Conservation (phyloP, 2,113 vertebrate species). For the Heterocephalus glaber region DNA sequence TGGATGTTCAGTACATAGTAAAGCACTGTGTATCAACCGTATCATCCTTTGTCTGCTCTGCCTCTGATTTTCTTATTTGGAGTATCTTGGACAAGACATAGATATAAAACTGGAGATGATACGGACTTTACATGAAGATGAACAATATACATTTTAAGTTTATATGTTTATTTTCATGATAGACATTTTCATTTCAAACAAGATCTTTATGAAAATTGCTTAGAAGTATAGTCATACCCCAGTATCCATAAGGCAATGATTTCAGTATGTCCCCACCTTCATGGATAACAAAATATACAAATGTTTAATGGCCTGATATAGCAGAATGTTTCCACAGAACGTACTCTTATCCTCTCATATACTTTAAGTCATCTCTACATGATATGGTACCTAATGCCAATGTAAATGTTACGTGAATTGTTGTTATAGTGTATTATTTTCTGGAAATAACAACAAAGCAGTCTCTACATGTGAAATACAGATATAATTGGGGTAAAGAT, state of each 20-base stretch:
- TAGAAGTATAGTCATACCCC: background rate
- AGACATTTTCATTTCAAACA: background rate
- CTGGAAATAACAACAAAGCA: background rate
- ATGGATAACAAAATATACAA: background rate
- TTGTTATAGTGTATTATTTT: background rate
- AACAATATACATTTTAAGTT: background rate
- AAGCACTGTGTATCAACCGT: background rate
- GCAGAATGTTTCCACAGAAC: background rate
- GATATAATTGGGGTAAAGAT: background rate
- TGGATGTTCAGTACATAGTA: no score
- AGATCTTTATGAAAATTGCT: background rate
- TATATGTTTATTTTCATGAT: background rate
- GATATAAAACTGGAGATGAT: background rate
- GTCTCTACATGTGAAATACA: background rate
- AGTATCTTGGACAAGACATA: background rate
- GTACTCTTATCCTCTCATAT: background rate
- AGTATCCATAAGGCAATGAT: background rate
- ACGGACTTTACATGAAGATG: rapidly evolving
- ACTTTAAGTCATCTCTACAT: background rate
- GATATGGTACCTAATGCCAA: background rate
- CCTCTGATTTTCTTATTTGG: background rate
- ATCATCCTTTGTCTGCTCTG: background rate
- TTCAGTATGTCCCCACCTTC: background rate
- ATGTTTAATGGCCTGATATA: no score
- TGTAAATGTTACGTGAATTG: no score